Percentiles rank a stretch among this genome's conserved stretches.
phyloP scores from a whole-genome alignment of 2,888 invertebrate species.

The Diloba caeruleocephala region DNA sequence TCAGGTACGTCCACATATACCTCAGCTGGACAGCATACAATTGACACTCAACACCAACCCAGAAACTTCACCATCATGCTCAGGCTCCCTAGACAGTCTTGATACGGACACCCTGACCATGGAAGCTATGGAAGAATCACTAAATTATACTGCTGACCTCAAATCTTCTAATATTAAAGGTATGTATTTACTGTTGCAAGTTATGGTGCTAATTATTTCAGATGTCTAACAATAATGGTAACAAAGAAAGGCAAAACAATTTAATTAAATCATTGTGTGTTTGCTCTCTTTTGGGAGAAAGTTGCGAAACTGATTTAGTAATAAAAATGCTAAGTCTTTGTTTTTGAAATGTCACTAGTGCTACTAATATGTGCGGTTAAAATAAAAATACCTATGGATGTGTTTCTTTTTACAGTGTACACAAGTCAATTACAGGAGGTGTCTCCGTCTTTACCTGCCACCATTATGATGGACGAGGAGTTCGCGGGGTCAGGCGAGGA shows the following conservation, averaged over 20 bases:
- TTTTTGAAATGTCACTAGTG: too few species aligned
- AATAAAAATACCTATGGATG: background rate
- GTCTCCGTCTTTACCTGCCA: conserved; percentile 84
- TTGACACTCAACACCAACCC: conserved; percentile 80
- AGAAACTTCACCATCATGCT: conserved; percentile 83
- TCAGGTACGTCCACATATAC: conserved; percentile 91
- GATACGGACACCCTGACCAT: conserved; percentile 82
- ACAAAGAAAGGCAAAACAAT: too few species aligned
- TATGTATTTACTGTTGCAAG: conserved; percentile 36
- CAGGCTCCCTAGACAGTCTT: conserved; percentile 82
- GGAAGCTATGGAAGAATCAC: conserved; percentile 83
- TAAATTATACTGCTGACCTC: conserved; percentile 78
- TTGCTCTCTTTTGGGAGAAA: too few species aligned
- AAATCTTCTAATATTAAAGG: conserved; percentile 84
- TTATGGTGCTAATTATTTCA: too few species aligned
- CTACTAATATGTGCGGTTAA: background rate
- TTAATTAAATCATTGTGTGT: too few species aligned
- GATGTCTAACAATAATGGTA: too few species aligned
- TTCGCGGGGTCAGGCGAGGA: conserved; percentile 73
- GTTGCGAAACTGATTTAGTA: too few species aligned
- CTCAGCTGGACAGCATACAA: conserved; percentile 90
- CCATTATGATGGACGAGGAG: conserved; percentile 88
- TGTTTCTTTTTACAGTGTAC: conserved; percentile 77
- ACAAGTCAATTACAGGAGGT: conserved; percentile 84
- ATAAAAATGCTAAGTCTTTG: too few species aligned